Evolutionary conservation across 2,113 vertebrate genomes (phyloP).

Genomic region (Cyprinodon variegatus): DNA sequence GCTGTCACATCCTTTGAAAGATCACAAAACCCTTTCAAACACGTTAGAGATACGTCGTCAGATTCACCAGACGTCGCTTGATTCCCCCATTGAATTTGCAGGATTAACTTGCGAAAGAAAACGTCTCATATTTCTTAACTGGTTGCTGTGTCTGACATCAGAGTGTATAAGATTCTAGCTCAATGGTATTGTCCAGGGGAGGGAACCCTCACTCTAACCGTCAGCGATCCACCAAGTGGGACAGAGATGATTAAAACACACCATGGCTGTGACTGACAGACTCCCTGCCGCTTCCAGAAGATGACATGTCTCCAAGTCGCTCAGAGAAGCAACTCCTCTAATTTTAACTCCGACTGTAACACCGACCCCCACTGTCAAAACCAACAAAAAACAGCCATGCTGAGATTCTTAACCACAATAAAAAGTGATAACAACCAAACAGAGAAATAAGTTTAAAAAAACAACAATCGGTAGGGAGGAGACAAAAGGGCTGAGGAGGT

Average conservation of each 20-base stretch:
- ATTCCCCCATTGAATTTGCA: slow-evolving; percentile 77
- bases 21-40: slow-evolving; percentile 78
- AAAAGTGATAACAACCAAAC: slow-evolving; percentile 78
- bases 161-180: slow-evolving; percentile 65
- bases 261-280: slow-evolving; percentile 78
- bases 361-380: slow-evolving; percentile 75
- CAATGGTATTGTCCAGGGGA: slow-evolving; percentile 79
- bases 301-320: slow-evolving; percentile 78
- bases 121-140: slow-evolving; percentile 74
- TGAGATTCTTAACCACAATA: slow-evolving; percentile 72
- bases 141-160: slow-evolving; percentile 75
- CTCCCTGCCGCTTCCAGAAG: slow-evolving; percentile 75
- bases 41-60: slow-evolving; percentile 69
- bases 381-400: slow-evolving; percentile 63
- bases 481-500: slow-evolving; percentile 74
- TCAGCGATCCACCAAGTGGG: slow-evolving; percentile 78
- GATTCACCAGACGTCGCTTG: slow-evolving; percentile 70
- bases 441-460: slow-evolving; percentile 77
- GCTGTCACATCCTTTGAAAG: slow-evolving; percentile 73
- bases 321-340: slow-evolving; percentile 76
- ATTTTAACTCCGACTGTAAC: slow-evolving; percentile 78
- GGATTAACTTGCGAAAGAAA: slow-evolving; percentile 74
- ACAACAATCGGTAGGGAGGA: slow-evolving; percentile 73
- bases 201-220: slow-evolving; percentile 78
- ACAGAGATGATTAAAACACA: slow-evolving; percentile 81